These are phyloP conservation scores for Drosophila arawakana DNA, from an alignment of 1,140 invertebrate species.

Conservation along the genomic window DNA sequence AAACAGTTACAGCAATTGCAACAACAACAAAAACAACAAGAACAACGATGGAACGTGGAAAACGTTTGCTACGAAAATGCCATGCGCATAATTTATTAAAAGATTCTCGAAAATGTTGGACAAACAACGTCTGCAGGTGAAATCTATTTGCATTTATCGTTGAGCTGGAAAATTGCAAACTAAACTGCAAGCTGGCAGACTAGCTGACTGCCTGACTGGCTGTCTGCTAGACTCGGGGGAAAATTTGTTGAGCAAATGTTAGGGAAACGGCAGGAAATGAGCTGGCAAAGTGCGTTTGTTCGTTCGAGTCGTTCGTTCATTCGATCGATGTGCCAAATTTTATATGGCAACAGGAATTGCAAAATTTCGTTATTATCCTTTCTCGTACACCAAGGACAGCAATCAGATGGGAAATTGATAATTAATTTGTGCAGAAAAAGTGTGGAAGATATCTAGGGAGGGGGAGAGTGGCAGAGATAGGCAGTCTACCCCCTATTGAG, in stretches of 20 bases:
- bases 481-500: conserved; percentile 13
- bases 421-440: conserved; percentile 32
- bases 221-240: background rate
- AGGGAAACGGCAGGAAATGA: conserved; percentile 33
- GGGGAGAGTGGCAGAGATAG: background rate
- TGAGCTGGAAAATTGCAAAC: conserved; percentile 81
- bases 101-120: conserved; percentile 78
- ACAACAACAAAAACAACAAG: conserved; percentile 36
- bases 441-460: too few species aligned
- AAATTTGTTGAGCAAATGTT: conserved; percentile 20
- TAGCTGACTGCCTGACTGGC: background rate
- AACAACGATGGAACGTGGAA: conserved; percentile 12
- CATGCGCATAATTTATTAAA: conserved; percentile 81
- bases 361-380: conserved; percentile 22
- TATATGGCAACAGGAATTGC: conserved; percentile 14
- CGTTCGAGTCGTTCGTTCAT: conserved; percentile 56
- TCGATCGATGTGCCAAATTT: conserved; percentile 28
- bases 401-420: conserved; percentile 17
- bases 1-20: conserved; percentile 51
- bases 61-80: conserved; percentile 54
- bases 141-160: conserved; percentile 83
- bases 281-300: conserved; percentile 57
- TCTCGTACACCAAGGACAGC: conserved; percentile 14
- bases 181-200: conserved; percentile 69
- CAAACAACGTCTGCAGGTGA: conserved; percentile 80